Conservation (phyloP, 2,113 vertebrate species). For the Carlito syrichta region DNA sequence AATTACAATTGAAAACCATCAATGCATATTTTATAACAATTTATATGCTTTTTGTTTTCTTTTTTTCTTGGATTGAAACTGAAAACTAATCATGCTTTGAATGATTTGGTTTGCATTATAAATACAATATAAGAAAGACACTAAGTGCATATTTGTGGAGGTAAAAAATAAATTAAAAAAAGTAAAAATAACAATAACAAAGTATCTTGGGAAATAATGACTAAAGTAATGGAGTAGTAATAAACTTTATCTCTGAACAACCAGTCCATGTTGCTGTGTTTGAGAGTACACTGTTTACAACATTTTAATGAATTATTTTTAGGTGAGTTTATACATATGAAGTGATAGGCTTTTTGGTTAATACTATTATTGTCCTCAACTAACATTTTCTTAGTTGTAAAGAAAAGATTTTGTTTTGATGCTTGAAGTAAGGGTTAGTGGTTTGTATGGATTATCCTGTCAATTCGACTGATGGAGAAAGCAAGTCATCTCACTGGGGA, state of each 20-base stretch:
- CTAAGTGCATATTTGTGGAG: background rate
- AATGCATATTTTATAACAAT: background rate
- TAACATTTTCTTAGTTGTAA: background rate
- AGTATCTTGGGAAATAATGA: background rate
- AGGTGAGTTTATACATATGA: background rate
- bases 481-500: accelerated
- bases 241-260: background rate
- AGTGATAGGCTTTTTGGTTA: background rate
- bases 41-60: background rate
- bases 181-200: background rate
- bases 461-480: background rate
- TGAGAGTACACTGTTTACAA: background rate
- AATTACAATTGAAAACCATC: background rate
- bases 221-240: background rate
- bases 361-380: background rate
- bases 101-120: conserved; percentile 22
- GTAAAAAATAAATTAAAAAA: background rate
- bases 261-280: background rate
- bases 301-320: background rate
- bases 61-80: background rate
- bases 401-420: background rate
- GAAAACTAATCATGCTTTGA: background rate
- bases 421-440: background rate
- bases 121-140: conserved; percentile 23
- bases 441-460: background rate